A percentile compares a stretch with the other conserved stretches of the same genome.
Evolutionary conservation across 2,888 invertebrate genomes (phyloP).

Genomic region (Creontiades dilutus): DNA sequence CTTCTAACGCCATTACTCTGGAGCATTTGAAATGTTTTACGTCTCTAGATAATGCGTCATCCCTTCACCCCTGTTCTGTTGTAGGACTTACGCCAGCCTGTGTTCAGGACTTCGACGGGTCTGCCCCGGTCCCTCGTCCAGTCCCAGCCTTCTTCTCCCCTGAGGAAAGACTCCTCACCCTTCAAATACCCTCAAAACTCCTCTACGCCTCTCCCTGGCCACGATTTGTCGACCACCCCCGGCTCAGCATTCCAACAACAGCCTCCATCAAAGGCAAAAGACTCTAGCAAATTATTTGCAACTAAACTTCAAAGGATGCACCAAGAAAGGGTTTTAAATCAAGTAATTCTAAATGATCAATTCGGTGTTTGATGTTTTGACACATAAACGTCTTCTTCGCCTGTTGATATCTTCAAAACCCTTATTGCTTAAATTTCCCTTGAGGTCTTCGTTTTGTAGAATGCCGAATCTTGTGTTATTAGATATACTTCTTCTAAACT

Average conservation of each 20-base stretch:
- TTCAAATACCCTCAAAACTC: conserved; percentile 79
- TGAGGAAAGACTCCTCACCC: conserved; percentile 83
- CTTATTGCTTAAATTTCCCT: not conserved
- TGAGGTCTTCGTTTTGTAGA: too few relatives aligned
- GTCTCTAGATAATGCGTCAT: too few relatives aligned
- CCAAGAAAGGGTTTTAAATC: conserved; percentile 67
- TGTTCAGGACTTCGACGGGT: conserved; percentile 78
- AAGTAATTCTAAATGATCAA: conserved; percentile 46
- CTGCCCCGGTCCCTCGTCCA: conserved; percentile 81
- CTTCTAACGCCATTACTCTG: too few relatives aligned
- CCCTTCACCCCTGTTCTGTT: conserved; percentile 35
- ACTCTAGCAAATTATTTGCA: conserved; percentile 61
- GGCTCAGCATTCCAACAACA: conserved; percentile 74
- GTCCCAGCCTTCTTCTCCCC: conserved; percentile 86
- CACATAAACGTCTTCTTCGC: not conserved
- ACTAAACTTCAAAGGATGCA: conserved; percentile 69
- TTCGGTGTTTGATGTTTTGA: conserved; percentile 16
- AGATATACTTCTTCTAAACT: too few relatives aligned
- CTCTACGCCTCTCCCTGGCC: conserved; percentile 65
- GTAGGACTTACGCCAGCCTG: conserved; percentile 70
- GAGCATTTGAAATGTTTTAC: too few relatives aligned
- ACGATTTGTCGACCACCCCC: conserved; percentile 38
- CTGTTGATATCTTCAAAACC: not conserved
- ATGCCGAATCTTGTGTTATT: too few relatives aligned
- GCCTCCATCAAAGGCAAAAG: conserved; percentile 61